phyloP scores from a whole-genome alignment of 2,113 vertebrate species.

The Lontra canadensis region DNA sequence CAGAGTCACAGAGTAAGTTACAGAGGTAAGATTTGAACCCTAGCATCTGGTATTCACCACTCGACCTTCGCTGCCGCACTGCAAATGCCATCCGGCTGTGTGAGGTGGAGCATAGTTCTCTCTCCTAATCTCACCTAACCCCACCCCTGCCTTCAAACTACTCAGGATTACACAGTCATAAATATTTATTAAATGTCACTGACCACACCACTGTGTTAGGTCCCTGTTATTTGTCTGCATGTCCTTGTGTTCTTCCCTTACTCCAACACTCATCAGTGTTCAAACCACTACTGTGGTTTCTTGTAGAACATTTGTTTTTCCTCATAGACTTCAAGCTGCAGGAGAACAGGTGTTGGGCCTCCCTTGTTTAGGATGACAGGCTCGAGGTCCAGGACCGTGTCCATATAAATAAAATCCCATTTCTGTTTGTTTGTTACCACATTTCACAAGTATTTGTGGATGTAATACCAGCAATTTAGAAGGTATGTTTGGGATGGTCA shows the following conservation, averaged over 20 bases:
- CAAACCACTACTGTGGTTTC: background rate
- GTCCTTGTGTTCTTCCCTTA: background rate
- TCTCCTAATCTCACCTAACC: background rate
- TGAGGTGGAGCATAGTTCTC: background rate
- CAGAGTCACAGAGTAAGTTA: background rate
- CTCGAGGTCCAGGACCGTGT: background rate
- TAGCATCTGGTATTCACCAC: background rate
- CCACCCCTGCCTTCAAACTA: background rate
- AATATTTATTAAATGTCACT: background rate
- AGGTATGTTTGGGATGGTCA: background rate
- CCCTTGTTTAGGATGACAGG: background rate
- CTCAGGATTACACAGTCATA: background rate
- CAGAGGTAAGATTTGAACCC: background rate
- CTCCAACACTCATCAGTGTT: background rate
- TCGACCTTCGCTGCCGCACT: background rate
- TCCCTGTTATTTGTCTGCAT: background rate
- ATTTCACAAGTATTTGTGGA: background rate
- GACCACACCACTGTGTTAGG: background rate
- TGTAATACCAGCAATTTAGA: background rate
- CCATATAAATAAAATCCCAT: background rate
- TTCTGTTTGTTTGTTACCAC: background rate
- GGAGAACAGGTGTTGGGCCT: background rate
- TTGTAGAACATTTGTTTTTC: background rate
- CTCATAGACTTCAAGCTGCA: background rate
- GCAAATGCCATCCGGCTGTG: background rate